phyloP scores from a whole-genome alignment of 2,797 vertebrate species.

The Aulostomus chinensis region DNA sequence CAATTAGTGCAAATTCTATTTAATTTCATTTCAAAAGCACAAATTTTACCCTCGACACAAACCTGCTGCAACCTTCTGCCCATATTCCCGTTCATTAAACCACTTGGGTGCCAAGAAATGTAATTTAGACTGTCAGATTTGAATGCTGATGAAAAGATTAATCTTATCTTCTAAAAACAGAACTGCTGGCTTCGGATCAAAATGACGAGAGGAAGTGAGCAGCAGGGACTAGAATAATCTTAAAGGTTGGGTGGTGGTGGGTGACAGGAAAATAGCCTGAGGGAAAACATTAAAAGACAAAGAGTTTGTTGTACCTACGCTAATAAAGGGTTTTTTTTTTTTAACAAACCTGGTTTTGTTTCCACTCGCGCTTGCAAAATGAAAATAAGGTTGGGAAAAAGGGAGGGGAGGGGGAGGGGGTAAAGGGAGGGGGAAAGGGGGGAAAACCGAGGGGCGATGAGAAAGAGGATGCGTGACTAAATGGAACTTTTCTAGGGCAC shows the following conservation, averaged over 20 bases:
- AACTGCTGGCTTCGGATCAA: slow-evolving; percentile 8
- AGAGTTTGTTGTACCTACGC: background rate
- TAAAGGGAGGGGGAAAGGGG: background rate
- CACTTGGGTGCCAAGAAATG: background rate
- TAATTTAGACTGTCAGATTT: slow-evolving; percentile 26
- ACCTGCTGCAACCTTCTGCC: too few relatives aligned
- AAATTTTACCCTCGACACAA: slow-evolving; percentile 9
- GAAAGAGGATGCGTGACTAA: slow-evolving; percentile 43
- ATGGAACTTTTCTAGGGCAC: slow-evolving; percentile 58
- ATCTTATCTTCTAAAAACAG: slow-evolving; percentile 16
- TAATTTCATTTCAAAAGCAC: slow-evolving; percentile 6
- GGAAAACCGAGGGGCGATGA: background rate
- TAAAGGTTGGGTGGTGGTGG: slow-evolving; percentile 17
- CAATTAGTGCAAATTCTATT: too few relatives aligned
- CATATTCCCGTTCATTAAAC: background rate
- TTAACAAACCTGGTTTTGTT: slow-evolving; percentile 10
- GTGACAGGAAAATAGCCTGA: background rate
- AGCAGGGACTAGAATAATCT: slow-evolving; percentile 13
- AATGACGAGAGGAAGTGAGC: slow-evolving; percentile 22
- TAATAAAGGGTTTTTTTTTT: background rate
- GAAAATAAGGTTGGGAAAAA: slow-evolving; percentile 23
- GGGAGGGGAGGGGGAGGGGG: slow-evolving; percentile 8
- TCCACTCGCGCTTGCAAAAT: background rate
- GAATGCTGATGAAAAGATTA: slow-evolving; percentile 27
- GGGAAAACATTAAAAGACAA: background rate